These are phyloP conservation scores for Aethina tumida DNA, from an alignment of 1,140 invertebrate genomes.

Conservation along the genomic window DNA sequence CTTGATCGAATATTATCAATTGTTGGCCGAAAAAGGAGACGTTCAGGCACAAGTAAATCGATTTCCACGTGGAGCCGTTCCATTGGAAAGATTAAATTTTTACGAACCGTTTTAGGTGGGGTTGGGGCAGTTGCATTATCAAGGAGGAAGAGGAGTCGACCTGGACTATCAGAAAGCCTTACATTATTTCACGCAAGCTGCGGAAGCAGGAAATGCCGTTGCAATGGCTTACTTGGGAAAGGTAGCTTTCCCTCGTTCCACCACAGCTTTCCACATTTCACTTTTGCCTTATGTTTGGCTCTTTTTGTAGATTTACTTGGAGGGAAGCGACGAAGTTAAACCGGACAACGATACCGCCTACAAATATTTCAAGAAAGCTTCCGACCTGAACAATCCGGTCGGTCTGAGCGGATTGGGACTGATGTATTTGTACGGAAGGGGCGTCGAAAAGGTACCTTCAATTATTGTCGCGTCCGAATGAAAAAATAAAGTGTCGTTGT, in stretches of 20 bases:
- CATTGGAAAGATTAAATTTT: conserved; percentile 27
- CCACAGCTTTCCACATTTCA: not conserved
- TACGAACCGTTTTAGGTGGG: conserved; percentile 58
- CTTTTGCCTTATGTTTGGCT: conserved; percentile 9
- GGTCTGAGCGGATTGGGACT: conserved; percentile 94
- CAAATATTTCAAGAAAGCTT: conserved; percentile 90
- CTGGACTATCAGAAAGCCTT: conserved; percentile 84
- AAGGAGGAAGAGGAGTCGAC: conserved; percentile 89
- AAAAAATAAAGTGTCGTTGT: too few species aligned
- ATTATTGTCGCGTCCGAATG: too few species aligned
- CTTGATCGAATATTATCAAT: conserved; percentile 95
- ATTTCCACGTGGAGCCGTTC: conserved; percentile 2
- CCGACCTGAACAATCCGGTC: conserved; percentile 90
- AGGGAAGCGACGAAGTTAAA: conserved; percentile 87
- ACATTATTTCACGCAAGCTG: conserved; percentile 90
- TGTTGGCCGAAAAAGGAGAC: conserved; percentile 94
- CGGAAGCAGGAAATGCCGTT: conserved; percentile 88
- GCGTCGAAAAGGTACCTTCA: too few species aligned
- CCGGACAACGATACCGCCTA: conserved; percentile 82
- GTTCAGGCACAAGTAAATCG: conserved; percentile 82
- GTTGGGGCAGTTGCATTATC: conserved; percentile 95
- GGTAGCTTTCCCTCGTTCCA: conserved; percentile 40
- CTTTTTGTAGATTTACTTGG: conserved; percentile 72
- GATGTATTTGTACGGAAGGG: conserved; percentile 94
- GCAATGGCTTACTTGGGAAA: conserved; percentile 98